These are phyloP conservation scores for Cavia aperea DNA, from an alignment of 2,113 vertebrate species.

Conservation along the genomic window DNA sequence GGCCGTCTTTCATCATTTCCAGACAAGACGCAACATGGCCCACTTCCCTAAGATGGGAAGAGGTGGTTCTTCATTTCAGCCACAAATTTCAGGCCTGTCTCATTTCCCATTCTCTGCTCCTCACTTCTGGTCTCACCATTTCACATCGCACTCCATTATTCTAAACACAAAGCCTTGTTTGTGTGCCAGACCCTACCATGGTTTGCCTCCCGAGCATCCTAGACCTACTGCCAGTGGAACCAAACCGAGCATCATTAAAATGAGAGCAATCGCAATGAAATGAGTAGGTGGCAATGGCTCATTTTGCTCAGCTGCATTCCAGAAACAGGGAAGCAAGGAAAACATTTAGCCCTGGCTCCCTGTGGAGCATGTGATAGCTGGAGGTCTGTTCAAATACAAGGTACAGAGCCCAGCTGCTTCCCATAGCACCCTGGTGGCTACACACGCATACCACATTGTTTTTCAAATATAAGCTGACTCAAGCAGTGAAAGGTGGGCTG, in stretches of 20 bases:
- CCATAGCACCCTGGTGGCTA: too few relatives aligned
- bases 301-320: not conserved
- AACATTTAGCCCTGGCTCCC: not conserved
- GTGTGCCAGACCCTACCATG: not conserved
- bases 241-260: not conserved
- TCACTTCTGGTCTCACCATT: not conserved
- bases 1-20: not conserved
- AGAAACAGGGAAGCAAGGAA: not conserved
- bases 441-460: not conserved
- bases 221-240: not conserved
- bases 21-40: not conserved
- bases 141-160: not conserved
- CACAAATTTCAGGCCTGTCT: not conserved
- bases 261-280: not conserved
- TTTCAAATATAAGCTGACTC: not conserved
- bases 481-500: not conserved
- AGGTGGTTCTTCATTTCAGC: not conserved
- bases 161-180: not conserved
- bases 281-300: not conserved
- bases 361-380: fast-evolving
- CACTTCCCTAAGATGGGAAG: not conserved
- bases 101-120: not conserved
- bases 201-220: not conserved
- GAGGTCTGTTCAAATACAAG: not conserved
- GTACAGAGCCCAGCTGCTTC: not conserved